Evolutionary conservation across 1,140 invertebrate species (phyloP).

Genomic region (Brachionus manjavacas): DNA sequence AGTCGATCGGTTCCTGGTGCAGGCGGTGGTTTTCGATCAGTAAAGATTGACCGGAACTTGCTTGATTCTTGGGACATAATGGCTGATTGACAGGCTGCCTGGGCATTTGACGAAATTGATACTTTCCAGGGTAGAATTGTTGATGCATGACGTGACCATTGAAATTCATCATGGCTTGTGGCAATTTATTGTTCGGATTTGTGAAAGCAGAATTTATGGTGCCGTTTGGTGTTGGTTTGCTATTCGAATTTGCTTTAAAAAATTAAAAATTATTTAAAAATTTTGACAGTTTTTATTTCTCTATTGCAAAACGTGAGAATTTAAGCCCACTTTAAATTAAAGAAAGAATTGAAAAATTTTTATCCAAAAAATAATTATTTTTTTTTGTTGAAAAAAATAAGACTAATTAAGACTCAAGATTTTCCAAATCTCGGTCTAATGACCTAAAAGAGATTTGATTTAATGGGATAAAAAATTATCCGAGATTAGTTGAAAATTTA

Average conservation of each 20-base stretch:
- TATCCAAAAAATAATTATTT: neutral
- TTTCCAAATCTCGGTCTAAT: conserved; percentile 48
- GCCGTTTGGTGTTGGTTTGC: neutral
- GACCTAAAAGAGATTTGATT: conserved; percentile 46
- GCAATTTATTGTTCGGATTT: conserved; percentile 50
- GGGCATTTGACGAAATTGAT: conserved; percentile 68
- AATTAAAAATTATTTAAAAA: neutral
- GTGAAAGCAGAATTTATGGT: conserved; percentile 31
- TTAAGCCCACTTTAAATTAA: neutral
- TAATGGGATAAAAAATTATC: conserved; percentile 5
- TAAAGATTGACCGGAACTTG: neutral
- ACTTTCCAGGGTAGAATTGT: conserved; percentile 49
- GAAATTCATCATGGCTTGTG: conserved; percentile 60
- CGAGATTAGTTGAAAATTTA: neutral
- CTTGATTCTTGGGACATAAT: conserved; percentile 54
- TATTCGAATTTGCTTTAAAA: conserved; percentile 3
- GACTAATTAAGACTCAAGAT: neutral
- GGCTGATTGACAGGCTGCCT: conserved; percentile 72
- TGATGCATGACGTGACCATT: conserved; percentile 62
- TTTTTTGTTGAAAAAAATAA: neutral
- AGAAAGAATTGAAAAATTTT: neutral
- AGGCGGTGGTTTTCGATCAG: neutral
- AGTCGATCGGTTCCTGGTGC: neutral
- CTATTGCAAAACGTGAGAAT: neutral
- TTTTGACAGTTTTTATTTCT: neutral